These are phyloP conservation scores for Microctenopoma lineatum DNA, from an alignment of 2,797 vertebrate genomes.

Conservation along the genomic window DNA sequence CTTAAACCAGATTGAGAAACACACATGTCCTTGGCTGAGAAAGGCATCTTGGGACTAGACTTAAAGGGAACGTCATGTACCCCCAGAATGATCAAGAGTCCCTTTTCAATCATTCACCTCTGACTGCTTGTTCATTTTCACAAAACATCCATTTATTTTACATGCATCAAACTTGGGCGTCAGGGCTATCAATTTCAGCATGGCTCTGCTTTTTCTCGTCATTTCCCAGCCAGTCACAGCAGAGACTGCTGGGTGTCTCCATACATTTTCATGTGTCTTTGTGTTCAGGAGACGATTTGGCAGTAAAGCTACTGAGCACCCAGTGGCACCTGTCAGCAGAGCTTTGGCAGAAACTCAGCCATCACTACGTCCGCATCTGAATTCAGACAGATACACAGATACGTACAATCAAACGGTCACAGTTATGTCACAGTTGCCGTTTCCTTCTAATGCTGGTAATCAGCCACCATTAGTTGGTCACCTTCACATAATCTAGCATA, in stretches of 20 bases:
- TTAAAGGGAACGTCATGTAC: slow-evolving; percentile 40
- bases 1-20: slow-evolving; percentile 39
- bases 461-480: too few species aligned
- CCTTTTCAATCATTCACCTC: slow-evolving; percentile 54
- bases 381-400: slow-evolving; percentile 29
- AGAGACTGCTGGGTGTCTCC: slow-evolving; percentile 25
- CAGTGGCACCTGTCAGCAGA: slow-evolving; percentile 52
- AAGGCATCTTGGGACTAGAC: slow-evolving; percentile 43
- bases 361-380: slow-evolving; percentile 11
- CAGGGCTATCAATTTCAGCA: slow-evolving; percentile 51
- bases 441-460: neutral
- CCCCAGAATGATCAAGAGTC: slow-evolving; percentile 33
- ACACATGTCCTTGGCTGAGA: slow-evolving; percentile 15
- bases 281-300: slow-evolving; percentile 60
- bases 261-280: slow-evolving; percentile 53
- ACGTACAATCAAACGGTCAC: neutral
- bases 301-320: slow-evolving; percentile 28
- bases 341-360: slow-evolving; percentile 46
- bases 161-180: slow-evolving; percentile 27
- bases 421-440: neutral
- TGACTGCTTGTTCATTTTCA: slow-evolving; percentile 58
- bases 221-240: slow-evolving; percentile 53
- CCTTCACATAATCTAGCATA: neutral
- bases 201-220: slow-evolving; percentile 22
- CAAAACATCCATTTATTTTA: slow-evolving; percentile 61